Evolutionary conservation across 2,888 invertebrate genomes (phyloP), one percentile per base, ranked within the genome.

Genomic region (Galerucella pusilla): DNA sequence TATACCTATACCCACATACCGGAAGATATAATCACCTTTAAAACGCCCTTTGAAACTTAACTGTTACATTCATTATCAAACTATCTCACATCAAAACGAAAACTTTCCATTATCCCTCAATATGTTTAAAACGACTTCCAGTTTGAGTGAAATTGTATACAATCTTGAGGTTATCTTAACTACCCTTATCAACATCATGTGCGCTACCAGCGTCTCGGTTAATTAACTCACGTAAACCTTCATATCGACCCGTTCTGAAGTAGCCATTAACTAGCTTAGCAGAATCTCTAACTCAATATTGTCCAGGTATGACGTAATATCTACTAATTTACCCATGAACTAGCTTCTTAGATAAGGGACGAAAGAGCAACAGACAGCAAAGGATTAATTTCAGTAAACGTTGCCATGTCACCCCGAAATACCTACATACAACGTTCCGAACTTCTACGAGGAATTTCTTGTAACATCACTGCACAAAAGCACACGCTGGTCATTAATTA

Each of bases 111-210:
- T 57, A 72, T 72, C 72, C 72, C 60, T 49, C 42, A 7, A 71
- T 59, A 65, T 20, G 25, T 59, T 65, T 65, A 66, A 66, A 71
- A 59, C 25, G 71, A 72, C 72, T 72, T 72, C 67, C 59, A 66
- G 60, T 72, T 66, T 60, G 60, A 60, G 66, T 72, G 28, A 72
- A 72, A 60, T 66, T 67, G 72, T 67, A 72, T 72, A 57, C 72
- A 60, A 72, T 67, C 72, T 67, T 72, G 71, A 60, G 66, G 67
- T 72, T 72, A 72, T 72, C 72, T 72, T 72, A 72, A 67, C 72
- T 72, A 66, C 72, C 72, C 72, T 72, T 72, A 72, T 72, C 72
- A 72, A 72, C 72, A 72, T 66, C 72, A 16, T 65, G 14, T 72
- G 67, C 72, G 72, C 28, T 66, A 60, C 72, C 60, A 59, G 60